phyloP scores from a whole-genome alignment of 1,140 invertebrate genomes.

The Coelopa frigida region DNA sequence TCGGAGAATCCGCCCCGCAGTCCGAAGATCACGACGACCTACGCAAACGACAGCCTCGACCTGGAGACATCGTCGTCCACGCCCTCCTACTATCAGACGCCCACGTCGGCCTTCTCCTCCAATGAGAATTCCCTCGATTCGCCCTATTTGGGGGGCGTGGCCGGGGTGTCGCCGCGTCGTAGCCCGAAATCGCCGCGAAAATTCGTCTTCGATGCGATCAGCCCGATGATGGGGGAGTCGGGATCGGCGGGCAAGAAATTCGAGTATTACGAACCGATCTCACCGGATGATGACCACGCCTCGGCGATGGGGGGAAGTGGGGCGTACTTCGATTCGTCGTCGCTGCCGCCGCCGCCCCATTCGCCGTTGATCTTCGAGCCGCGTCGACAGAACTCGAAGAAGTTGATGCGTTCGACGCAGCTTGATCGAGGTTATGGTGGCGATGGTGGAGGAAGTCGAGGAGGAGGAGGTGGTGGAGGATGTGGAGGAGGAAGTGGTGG shows the following conservation, averaged over 20 bases:
- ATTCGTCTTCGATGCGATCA: slow-evolving; percentile 43
- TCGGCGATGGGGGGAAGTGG: neutral
- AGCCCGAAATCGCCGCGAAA: slow-evolving; percentile 38
- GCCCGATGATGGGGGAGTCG: slow-evolving; percentile 19
- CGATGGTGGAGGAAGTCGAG: neutral
- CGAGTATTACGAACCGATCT: slow-evolving; percentile 42
- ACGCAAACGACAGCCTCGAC: slow-evolving; percentile 38
- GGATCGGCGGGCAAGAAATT: slow-evolving; percentile 26
- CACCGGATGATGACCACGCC: slow-evolving; percentile 28
- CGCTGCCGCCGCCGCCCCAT: slow-evolving; percentile 16
- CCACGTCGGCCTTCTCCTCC: slow-evolving; percentile 20
- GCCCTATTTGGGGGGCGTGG: slow-evolving; percentile 17
- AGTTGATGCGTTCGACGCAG: slow-evolving; percentile 17
- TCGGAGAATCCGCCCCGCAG: slow-evolving; percentile 27
- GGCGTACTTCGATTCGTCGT: neutral
- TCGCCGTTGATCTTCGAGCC: slow-evolving; percentile 20
- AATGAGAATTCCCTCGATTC: slow-evolving; percentile 25
- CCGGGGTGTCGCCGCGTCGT: slow-evolving; percentile 17
- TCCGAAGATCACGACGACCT: slow-evolving; percentile 40
- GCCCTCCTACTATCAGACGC: slow-evolving; percentile 38
- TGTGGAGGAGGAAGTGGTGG: neutral
- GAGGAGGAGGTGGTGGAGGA: neutral
- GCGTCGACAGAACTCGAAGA: slow-evolving; percentile 30
- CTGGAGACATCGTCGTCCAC: slow-evolving; percentile 34
- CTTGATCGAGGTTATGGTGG: slow-evolving; percentile 1